phyloP scores from a whole-genome alignment of 2,888 invertebrate species.

The Monochamus alternatus region DNA sequence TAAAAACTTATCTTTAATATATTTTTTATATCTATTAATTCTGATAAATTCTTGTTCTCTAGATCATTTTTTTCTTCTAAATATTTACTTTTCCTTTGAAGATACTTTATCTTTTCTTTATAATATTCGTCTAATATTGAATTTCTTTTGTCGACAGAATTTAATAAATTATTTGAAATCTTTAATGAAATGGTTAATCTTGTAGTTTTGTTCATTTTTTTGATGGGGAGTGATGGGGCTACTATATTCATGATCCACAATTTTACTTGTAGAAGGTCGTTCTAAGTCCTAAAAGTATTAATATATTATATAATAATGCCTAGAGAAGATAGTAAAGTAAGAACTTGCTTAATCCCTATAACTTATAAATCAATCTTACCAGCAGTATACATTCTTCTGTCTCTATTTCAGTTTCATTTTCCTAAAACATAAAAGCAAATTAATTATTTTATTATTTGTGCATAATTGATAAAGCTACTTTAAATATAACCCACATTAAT shows the following conservation, averaged over 20 bases:
- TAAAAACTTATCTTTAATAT: not conserved
- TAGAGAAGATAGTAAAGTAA: not conserved
- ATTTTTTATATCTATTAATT: slow-evolving; percentile 16
- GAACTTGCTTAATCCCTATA: not conserved
- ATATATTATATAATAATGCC: not conserved
- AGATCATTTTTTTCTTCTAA: slow-evolving; percentile 4
- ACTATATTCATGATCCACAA: not conserved
- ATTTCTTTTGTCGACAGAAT: slow-evolving; percentile 1
- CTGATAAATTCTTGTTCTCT: not conserved
- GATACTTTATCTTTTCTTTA: slow-evolving; percentile 11
- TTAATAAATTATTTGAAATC: not conserved
- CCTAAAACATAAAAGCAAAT: not conserved
- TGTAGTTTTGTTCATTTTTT: slow-evolving; percentile 11
- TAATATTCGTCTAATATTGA: not conserved
- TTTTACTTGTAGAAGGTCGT: slow-evolving; percentile 7
- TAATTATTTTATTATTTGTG: not conserved
- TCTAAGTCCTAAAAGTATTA: not conserved
- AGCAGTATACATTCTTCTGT: not conserved
- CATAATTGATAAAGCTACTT: not conserved
- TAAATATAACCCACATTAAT: not conserved
- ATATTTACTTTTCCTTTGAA: slow-evolving; percentile 6
- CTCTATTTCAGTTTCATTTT: not conserved
- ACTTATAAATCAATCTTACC: not conserved
- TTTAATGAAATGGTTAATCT: slow-evolving; percentile 7
- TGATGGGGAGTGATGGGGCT: not conserved